Evolutionary conservation across 1,140 invertebrate species (phyloP).

Genomic region (roundworm (Caenorhabditis elegans)): DNA sequence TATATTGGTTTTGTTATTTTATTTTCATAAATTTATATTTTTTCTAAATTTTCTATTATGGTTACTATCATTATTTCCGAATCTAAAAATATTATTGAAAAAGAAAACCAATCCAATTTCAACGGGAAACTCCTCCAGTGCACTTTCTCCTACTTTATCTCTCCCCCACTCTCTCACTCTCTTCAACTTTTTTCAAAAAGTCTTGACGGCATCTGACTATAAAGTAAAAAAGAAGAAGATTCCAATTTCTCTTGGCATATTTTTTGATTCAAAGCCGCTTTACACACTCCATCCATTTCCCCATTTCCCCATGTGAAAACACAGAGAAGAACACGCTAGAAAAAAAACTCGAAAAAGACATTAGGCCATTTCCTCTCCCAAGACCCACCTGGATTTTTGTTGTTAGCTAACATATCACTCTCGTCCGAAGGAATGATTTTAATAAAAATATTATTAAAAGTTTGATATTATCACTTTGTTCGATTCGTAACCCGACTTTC

Average conservation of each 20-base stretch:
- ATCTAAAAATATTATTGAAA: neutral
- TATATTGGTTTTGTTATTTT: slow-evolving; percentile 3
- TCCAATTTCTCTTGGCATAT: slow-evolving; percentile 27
- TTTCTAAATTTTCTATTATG: neutral
- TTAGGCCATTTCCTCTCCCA: neutral
- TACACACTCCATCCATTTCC: neutral
- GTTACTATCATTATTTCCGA: too few species aligned
- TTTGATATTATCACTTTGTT: too few species aligned
- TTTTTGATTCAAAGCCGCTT: slow-evolving; percentile 28
- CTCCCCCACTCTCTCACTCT: neutral
- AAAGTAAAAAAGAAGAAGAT: slow-evolving; percentile 24
- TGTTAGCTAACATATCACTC: slow-evolving; percentile 7
- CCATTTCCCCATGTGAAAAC: neutral
- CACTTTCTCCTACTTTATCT: neutral
- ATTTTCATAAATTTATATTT: slow-evolving; percentile 19
- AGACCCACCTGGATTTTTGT: neutral
- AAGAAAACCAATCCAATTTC: neutral
- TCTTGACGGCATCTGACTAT: slow-evolving; percentile 20
- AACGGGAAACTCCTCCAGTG: neutral
- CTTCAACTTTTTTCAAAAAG: neutral
- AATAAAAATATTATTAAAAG: neutral
- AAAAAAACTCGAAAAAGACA: slow-evolving; percentile 8
- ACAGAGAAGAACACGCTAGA: slow-evolving; percentile 2
- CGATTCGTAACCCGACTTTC: too few species aligned
- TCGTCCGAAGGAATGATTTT: neutral